Percentiles rank a stretch among this genome's conserved stretches.
Conservation (phyloP, 2,113 vertebrate species). For the Stegostoma tigrinum region DNA sequence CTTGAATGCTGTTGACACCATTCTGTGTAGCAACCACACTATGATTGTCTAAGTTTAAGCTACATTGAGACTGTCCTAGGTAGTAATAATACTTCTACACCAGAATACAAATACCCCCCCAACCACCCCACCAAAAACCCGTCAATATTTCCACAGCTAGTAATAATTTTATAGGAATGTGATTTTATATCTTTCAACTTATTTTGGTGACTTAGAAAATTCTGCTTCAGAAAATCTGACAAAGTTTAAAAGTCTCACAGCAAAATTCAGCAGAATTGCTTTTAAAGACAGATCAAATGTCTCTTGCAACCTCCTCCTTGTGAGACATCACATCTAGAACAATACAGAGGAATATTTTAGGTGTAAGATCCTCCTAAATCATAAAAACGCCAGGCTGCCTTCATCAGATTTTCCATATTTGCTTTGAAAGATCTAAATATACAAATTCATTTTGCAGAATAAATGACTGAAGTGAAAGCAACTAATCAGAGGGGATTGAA, state of each 20-base stretch:
- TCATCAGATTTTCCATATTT: neutral
- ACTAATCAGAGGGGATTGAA: neutral
- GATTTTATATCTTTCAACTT: neutral
- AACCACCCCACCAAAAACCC: neutral
- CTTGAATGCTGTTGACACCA: no score
- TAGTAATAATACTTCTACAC: neutral
- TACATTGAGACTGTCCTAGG: no score
- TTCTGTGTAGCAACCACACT: no score
- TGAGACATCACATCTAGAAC: neutral
- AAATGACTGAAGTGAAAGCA: slow-evolving; percentile 21
- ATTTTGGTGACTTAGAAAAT: neutral
- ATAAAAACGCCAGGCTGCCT: neutral
- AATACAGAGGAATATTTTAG: neutral
- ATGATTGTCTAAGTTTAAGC: no score
- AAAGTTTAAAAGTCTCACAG: neutral
- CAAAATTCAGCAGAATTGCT: neutral
- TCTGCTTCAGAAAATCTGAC: neutral
- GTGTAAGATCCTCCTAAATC: neutral
- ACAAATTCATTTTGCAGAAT: slow-evolving; percentile 16
- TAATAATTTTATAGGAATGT: neutral
- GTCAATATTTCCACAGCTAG: neutral
- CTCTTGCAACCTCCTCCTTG: neutral
- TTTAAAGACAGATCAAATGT: neutral
- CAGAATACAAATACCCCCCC: neutral
- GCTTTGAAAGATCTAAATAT: neutral